Conservation (phyloP, 1,140 invertebrate species). For the Antheraea pernyi region DNA sequence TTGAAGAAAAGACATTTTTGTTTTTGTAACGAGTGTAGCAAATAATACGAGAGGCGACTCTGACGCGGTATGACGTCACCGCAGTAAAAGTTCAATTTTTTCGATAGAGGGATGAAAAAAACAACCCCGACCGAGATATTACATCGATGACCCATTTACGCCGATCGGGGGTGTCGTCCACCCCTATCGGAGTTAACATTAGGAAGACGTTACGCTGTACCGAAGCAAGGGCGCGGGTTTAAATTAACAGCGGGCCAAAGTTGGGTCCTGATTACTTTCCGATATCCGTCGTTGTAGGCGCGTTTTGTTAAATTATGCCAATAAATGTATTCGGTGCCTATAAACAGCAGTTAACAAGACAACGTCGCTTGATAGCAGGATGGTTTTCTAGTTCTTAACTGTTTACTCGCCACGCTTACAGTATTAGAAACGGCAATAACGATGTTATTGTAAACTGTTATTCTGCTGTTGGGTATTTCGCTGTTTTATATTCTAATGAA, state of each 20-base stretch:
- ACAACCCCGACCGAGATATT: constrained; percentile 3
- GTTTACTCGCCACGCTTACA: no score
- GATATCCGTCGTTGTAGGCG: constrained; percentile 18
- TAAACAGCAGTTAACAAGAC: no score
- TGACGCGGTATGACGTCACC: no score
- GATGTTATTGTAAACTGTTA: no score
- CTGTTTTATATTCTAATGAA: no score
- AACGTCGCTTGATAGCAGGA: no score
- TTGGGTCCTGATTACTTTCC: constrained; percentile 22
- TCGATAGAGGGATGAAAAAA: background rate
- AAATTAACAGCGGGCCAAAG: constrained; percentile 5
- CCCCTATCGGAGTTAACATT: constrained; percentile 2
- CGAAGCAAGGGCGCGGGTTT: background rate
- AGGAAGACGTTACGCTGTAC: constrained; percentile 3
- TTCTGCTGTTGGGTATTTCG: no score
- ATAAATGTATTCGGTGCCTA: background rate
- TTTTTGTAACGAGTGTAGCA: no score
- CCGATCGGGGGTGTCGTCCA: background rate
- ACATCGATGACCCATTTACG: background rate
- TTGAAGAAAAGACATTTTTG: no score
- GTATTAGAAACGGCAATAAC: no score
- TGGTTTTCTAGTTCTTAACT: no score
- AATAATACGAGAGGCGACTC: no score
- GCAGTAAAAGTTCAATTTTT: background rate
- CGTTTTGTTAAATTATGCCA: constrained; percentile 1